Evolutionary conservation across 2,888 invertebrate genomes (phyloP).

Genomic region (Thera obeliscata): DNA sequence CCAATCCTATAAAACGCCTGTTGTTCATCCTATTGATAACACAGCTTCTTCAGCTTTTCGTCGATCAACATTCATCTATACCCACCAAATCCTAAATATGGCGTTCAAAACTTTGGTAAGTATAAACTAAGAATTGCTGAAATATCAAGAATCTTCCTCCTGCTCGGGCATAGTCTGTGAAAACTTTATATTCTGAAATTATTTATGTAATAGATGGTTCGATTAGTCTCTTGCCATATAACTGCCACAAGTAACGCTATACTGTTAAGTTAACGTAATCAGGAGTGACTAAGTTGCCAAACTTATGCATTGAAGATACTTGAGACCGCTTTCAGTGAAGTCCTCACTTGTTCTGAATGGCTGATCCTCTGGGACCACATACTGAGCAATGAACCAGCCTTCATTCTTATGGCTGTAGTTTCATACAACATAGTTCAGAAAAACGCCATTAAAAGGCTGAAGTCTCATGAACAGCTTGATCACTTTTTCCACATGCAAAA

Average conservation of each 20-base stretch:
- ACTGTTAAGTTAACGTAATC: too few relatives aligned
- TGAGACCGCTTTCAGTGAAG: slow-evolving; percentile 92
- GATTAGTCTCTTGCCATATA: too few relatives aligned
- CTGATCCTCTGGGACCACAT: slow-evolving; percentile 93
- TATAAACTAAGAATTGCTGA: slow-evolving; percentile 6
- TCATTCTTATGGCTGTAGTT: slow-evolving; percentile 89
- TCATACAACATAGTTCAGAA: slow-evolving; percentile 90
- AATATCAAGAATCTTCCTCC: neutral
- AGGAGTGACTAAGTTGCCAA: too few relatives aligned
- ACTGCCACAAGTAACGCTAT: too few relatives aligned
- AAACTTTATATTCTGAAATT: too few relatives aligned
- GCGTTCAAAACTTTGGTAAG: slow-evolving; percentile 65
- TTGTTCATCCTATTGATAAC: slow-evolving; percentile 48
- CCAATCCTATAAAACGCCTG: slow-evolving; percentile 68
- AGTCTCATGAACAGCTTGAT: slow-evolving; percentile 86
- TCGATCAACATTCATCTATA: slow-evolving; percentile 33
- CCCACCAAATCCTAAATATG: slow-evolving; percentile 48
- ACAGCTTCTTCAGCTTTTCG: slow-evolving; percentile 49
- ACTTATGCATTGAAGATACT: slow-evolving; percentile 92
- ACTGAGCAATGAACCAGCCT: slow-evolving; percentile 90
- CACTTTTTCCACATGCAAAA: slow-evolving; percentile 90
- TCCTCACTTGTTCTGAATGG: slow-evolving; percentile 91
- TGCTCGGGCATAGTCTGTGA: too few relatives aligned
- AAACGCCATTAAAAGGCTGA: slow-evolving; percentile 84
- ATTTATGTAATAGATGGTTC: too few relatives aligned